Base-by-base conservation (phyloP, 2,113 vertebrate genomes). In the Lepisosteus osseus region DNA sequence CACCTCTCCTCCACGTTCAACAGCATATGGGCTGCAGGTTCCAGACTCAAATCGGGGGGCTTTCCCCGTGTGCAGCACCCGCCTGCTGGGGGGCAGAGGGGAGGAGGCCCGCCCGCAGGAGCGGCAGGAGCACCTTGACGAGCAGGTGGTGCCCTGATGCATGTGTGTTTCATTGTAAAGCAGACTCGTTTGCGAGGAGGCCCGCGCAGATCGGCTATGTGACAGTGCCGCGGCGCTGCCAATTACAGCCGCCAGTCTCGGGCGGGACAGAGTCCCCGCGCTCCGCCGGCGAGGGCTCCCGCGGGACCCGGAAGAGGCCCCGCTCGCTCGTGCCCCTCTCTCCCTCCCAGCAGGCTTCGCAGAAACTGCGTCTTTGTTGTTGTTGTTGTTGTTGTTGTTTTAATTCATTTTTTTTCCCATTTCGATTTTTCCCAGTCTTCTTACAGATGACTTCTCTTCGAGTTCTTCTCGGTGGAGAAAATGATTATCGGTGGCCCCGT, bases 301-400 rank as follows among this genome's bases (percentile, higher is more conserved):
- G 41, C 14, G 54, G 64, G 71, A 43, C 57, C 44, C 45, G 68
- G 45, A 42, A 62, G 66, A 65, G n/a, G 55, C 56, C 57, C 55
- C 44, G n/a, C 64, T 65, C 29, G 13, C 63, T 56, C 44, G 44
- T 13, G 7, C 42, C 41, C 55, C n/a, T 41, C 4, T 66, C 43
- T 17, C 62, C 42, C 61, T 68, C 69, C 68, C 73, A 72, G 77
- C 77, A 75, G 74, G 71, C 74, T 80, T 80, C 76, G 78, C 78
- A 81, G 73, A 42, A 67, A 43, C 59, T 47, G 51, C 29, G 29
- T 29, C 29, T 29, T 29, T 29, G 15, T 29, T 29, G 1, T 29
- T 29, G 29, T 29, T 29, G 29, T 29, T 29, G 29, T 29, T 29
- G 29, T 29, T 29, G 29, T 29, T 29, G 1, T 29, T 29, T 29